phyloP scores from a whole-genome alignment of 2,888 invertebrate genomes.

The Lithosia quadra region DNA sequence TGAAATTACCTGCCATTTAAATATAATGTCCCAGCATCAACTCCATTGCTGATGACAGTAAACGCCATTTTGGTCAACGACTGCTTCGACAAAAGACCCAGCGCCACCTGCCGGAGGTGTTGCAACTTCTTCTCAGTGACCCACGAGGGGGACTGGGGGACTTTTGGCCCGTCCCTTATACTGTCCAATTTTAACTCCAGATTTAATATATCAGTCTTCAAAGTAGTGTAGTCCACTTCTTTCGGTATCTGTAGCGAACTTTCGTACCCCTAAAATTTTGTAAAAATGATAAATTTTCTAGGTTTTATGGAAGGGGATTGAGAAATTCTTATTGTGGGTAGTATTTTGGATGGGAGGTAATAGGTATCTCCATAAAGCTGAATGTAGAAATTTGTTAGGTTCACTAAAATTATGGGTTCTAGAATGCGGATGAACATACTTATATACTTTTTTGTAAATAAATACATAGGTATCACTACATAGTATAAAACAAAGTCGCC shows the following conservation, averaged over 20 bases:
- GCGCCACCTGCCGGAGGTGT: constrained; percentile 55
- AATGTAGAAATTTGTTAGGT: too few species aligned
- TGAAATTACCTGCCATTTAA: constrained; percentile 74
- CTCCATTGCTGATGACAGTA: constrained; percentile 70
- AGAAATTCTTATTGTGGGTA: background rate
- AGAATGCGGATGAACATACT: too few species aligned
- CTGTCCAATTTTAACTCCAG: constrained; percentile 59
- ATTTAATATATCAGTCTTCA: constrained; percentile 60
- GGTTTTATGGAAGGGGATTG: background rate
- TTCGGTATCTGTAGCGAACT: constrained; percentile 60
- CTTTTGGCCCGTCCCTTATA: constrained; percentile 61
- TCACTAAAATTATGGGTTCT: too few species aligned
- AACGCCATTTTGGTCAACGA: constrained; percentile 73
- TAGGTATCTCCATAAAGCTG: too few species aligned
- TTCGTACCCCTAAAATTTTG: constrained; percentile 69
- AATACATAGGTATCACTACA: too few species aligned
- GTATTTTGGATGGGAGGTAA: too few species aligned
- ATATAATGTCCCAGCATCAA: constrained; percentile 79
- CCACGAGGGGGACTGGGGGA: constrained; percentile 70
- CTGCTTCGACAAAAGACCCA: constrained; percentile 68
- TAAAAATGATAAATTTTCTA: background rate
- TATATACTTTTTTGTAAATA: too few species aligned
- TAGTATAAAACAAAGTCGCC: too few species aligned
- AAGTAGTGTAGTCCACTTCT: constrained; percentile 64
- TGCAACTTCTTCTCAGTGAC: constrained; percentile 68